Percentiles rank a stretch among this genome's conserved stretches.
Evolutionary conservation across 2,113 vertebrate species (phyloP).

Genomic region (Sciurus niger): DNA sequence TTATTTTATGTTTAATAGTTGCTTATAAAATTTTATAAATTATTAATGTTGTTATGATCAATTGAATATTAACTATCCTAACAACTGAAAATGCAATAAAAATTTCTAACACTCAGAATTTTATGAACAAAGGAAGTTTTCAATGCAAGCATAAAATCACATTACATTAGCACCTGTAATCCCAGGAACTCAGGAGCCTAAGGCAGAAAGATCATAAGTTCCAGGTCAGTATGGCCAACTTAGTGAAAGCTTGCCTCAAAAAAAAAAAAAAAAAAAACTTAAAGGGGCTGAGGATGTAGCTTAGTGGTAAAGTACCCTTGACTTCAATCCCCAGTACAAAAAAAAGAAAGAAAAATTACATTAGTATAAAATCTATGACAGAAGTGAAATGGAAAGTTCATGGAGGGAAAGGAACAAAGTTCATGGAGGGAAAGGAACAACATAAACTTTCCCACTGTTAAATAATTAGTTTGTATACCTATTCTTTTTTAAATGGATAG

Average conservation of each 20-base stretch:
- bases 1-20: conserved; percentile 2
- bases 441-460: not conserved
- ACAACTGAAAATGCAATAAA: conserved; percentile 36
- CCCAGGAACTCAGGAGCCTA: too few species aligned
- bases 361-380: conserved; percentile 13
- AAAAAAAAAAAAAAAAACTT: too few species aligned
- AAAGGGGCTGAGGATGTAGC: too few species aligned
- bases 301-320: too few species aligned
- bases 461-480: not conserved
- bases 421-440: not conserved
- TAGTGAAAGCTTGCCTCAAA: too few species aligned
- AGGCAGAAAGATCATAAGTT: too few species aligned
- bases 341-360: not conserved
- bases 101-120: not conserved
- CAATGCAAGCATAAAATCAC: not conserved
- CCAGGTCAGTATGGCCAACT: too few species aligned
- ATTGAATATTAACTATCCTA: not conserved
- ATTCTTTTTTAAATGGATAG: not conserved
- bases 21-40: conserved; percentile 30
- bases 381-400: not conserved
- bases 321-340: too few species aligned
- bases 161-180: not conserved
- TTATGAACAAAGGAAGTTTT: not conserved
- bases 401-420: not conserved
- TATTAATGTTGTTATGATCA: conserved; percentile 39